Evolutionary conservation across 2,797 vertebrate genomes (phyloP), one percentile per base, ranked within the genome.

Genomic region (Babyrousa celebensis): DNA sequence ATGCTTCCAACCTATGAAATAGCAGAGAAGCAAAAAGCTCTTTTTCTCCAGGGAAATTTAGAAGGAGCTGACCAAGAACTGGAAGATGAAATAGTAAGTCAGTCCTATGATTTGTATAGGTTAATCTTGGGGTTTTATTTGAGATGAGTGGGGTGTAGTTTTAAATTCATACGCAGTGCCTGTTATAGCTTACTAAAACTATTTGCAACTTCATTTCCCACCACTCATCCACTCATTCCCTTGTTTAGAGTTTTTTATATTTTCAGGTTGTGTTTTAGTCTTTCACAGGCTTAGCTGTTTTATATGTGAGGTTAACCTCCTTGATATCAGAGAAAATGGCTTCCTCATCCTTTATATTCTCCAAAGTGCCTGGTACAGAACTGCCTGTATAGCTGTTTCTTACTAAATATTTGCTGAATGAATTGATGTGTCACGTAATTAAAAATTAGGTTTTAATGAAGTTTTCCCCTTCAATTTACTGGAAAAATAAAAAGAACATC

Each of bases 1-100:
- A 94, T 97, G 56, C 97, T 98, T 56, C 97, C 98, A 71, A 96
- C 98, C 4, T 98, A 98, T 97, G 97, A 98, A 92, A 96, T 99
- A 95, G 99, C 99, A 72, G 98, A 99, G 94, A 98, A 98, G 68
- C 99, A 98, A 96, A 98, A 98, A 91, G 58, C 91, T 65, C 98
- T 99, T 74, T 99, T 99, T 85, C 40, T 98, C 48, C 98, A 88
- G 3, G 83, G 92, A 72, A 95, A 80, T n/a, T 98, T 98, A 54
- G 97, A 97, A 93, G 97, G 93, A 95, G 52, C 77, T 72, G 97
- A 98, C 6, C 98, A 98, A 94, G 98, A 94, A 65, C 23, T 95
- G 56, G 98, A 99, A 91, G 99, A 99, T 40, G 98, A 99, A 94
- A 91, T 97, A 80, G 99, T 99, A 92, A 99, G 98, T 98, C 95